Evolutionary conservation across 1,140 invertebrate genomes (phyloP).

Genomic region (Campodea augens): DNA sequence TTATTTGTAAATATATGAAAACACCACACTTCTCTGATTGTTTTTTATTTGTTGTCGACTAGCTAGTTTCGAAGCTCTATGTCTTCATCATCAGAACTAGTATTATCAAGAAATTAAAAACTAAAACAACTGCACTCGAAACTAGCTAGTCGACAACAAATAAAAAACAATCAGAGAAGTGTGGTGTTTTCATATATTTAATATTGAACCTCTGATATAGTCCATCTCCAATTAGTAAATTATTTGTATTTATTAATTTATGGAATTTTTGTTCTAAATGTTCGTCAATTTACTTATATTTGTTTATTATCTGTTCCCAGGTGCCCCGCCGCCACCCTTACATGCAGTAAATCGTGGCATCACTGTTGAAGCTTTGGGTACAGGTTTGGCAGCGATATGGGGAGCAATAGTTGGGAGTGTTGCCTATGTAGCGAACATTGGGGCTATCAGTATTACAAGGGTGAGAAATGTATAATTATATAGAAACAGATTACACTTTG

Average conservation of each 20-base stretch:
- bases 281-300: not conserved
- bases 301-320: slow-evolving; percentile 9
- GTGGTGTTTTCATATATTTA: too few species aligned
- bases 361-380: slow-evolving; percentile 28
- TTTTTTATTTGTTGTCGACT: too few species aligned
- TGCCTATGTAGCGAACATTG: slow-evolving; percentile 29
- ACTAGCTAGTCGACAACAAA: too few species aligned
- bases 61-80: too few species aligned
- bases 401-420: slow-evolving; percentile 27
- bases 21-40: too few species aligned
- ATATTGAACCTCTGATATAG: too few species aligned
- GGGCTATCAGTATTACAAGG: slow-evolving; percentile 29
- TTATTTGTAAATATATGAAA: too few species aligned
- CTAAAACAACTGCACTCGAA: too few species aligned
- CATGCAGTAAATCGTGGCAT: slow-evolving; percentile 30
- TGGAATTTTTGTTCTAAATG: not conserved
- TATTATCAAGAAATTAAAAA: too few species aligned
- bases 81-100: too few species aligned
- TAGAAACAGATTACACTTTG: not conserved
- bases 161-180: too few species aligned
- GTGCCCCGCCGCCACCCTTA: slow-evolving; percentile 26
- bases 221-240: not conserved
- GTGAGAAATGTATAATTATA: slow-evolving; percentile 16
- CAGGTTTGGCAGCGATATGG: slow-evolving; percentile 24
- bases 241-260: not conserved